Percentiles rank a stretch among this genome's conserved stretches.
These are phyloP conservation scores for Lucifuga dentata DNA, from an alignment of 2,113 vertebrate species.

Conservation along the genomic window DNA sequence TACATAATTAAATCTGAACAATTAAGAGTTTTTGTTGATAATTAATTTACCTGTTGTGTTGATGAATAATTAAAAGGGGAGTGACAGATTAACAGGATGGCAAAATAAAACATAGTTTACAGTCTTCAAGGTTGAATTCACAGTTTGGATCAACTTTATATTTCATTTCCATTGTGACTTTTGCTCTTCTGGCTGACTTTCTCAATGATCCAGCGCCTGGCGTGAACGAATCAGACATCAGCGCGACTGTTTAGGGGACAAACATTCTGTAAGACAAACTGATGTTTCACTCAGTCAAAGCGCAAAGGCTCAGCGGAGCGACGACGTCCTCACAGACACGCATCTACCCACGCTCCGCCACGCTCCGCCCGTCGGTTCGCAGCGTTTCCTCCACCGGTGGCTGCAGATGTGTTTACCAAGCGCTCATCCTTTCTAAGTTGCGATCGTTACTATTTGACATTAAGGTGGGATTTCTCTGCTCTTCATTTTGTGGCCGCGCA, in stretches of 20 bases:
- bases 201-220: conserved; percentile 62
- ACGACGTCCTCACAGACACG: conserved; percentile 20
- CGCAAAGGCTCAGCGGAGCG: not conserved
- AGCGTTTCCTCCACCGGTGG: conserved; percentile 30
- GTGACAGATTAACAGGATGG: not conserved
- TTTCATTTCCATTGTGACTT: too few species aligned
- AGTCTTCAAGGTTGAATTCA: too few species aligned
- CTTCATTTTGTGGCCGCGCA: conserved; percentile 45
- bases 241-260: conserved; percentile 24
- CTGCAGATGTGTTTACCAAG: conserved; percentile 12
- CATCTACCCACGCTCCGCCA: too few species aligned
- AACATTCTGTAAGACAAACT: conserved; percentile 2
- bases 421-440: conserved; percentile 46
- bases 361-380: conserved; percentile 63
- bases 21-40: not conserved
- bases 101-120: too few species aligned
- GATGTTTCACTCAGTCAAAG: not conserved
- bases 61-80: not conserved
- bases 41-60: not conserved
- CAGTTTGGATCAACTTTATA: too few species aligned
- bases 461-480: too few species aligned
- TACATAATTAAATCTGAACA: not conserved
- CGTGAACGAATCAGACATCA: conserved; percentile 46
- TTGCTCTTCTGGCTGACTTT: too few species aligned
- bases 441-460: not conserved